Evolutionary conservation across 2,888 invertebrate species (phyloP), one percentile per base, ranked within the genome.

Genomic region (Malthinus seriepunctatus): DNA sequence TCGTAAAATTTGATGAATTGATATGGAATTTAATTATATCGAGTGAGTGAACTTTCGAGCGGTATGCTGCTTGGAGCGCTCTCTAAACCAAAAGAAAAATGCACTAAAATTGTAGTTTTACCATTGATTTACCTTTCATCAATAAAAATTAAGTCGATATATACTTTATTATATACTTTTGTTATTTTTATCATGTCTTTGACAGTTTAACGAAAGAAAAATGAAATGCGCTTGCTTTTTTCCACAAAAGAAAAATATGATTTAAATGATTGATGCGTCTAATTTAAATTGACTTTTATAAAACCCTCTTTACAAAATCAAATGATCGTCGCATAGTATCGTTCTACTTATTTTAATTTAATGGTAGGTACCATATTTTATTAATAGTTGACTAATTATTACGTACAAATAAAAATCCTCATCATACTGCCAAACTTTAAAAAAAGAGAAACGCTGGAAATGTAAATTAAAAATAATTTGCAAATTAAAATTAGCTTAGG

Each of bases 1-100:
- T 65, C 67, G 65, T 67, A 66, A 69, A 65, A 67, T 66, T 67
- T 67, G 67, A 69, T 66, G 67, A 69, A 69, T 69, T 69, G 69
- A 69, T 67, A 67, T 59, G 62, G 64, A 67, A 69, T 67, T 67
- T 69, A 67, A 69, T 69, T 69, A 69, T 64, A 47, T 38, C 60
- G 61, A 58, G 49, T 53, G 61, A 63, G 58, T 58, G 63, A 61
- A 63, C 61, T n/a, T n/a, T 55, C 62, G 51, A 5, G 23, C 3
- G 23, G 23, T 5, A 2, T 2, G 23, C 45, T 47, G 55, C 48
- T 38, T 44, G 51, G 42, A 49, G 44, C 56, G 56, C 46, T 53
- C 12, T 35, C 56, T 54, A 59, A 56, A 56, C 51, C 32, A 45
- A 37, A 60, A 56, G 60, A 60, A 56, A 60, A 60, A 60, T 60